These are phyloP conservation scores for Aphaenogaster rudis DNA, from an alignment of 1,140 invertebrate genomes.

Conservation along the genomic window DNA sequence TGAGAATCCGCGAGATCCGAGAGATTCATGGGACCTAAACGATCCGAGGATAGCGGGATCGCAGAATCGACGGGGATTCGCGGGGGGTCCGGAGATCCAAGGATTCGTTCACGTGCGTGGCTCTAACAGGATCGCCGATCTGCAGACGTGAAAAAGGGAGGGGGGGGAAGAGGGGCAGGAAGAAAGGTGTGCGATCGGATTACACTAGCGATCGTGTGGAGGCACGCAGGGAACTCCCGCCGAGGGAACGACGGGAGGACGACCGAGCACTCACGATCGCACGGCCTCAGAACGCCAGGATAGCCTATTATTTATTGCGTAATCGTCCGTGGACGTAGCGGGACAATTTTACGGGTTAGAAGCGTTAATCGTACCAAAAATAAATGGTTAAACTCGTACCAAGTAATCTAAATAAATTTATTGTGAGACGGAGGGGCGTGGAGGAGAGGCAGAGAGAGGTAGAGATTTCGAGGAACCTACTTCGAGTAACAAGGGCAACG, in stretches of 20 bases:
- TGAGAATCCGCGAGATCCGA: conserved; percentile 1
- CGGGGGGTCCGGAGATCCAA: neutral
- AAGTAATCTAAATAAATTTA: conserved; percentile 76
- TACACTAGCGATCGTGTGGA: neutral
- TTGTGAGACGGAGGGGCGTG: conserved; percentile 34
- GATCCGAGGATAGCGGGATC: conserved; percentile 38
- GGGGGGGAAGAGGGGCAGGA: too few species aligned
- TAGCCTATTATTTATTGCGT: conserved; percentile 78
- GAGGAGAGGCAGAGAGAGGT: conserved; percentile 10
- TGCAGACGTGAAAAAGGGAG: neutral
- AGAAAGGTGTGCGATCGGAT: conserved; percentile 13
- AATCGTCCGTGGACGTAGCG: conserved; percentile 64
- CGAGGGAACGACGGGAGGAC: conserved; percentile 49
- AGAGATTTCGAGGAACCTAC: conserved; percentile 67
- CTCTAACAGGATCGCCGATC: conserved; percentile 6
- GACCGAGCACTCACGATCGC: conserved; percentile 52
- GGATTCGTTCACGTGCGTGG: conserved; percentile 8
- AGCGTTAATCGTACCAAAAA: conserved; percentile 80
- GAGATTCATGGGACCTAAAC: neutral
- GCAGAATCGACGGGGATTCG: conserved; percentile 31
- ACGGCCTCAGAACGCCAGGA: conserved; percentile 64
- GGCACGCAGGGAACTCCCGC: neutral
- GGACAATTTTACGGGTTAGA: conserved; percentile 72
- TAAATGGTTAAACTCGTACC: conserved; percentile 75
- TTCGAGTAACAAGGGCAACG: conserved; percentile 60